A percentile compares a stretch with the other conserved stretches of the same genome.
Evolutionary conservation across 92 coral and sea anemone genomes (phyloP).

Genomic region (Ricordea florida): DNA sequence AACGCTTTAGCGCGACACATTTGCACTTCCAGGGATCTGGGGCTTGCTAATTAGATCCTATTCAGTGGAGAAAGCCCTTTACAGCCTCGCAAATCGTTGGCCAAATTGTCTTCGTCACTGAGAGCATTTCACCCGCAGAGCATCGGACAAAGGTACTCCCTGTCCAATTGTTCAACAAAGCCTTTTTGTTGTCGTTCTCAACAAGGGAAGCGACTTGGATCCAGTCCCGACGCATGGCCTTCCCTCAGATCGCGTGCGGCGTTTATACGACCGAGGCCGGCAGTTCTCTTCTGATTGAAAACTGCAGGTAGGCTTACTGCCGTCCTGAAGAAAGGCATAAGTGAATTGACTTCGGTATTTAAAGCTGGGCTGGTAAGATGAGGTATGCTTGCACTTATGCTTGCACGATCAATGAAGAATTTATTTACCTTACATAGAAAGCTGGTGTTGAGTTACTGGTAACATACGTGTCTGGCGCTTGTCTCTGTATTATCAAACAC

Average conservation of each 20-base stretch:
- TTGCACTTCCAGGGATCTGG: too few species aligned
- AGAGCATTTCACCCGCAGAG: constrained; percentile 15
- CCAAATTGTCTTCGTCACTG: not conserved
- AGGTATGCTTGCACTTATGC: too few species aligned
- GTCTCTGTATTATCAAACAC: too few species aligned
- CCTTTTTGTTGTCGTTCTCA: constrained; percentile 29
- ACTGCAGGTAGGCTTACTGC: constrained; percentile 21
- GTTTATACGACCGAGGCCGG: constrained; percentile 13
- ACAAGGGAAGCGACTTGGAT: constrained; percentile 28
- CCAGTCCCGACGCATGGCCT: constrained; percentile 57
- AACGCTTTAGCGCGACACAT: too few species aligned
- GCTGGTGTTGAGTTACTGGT: too few species aligned
- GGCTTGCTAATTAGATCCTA: too few species aligned
- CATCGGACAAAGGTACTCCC: constrained; percentile 27
- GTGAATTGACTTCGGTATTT: not conserved
- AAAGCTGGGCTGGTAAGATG: too few species aligned
- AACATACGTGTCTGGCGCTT: too few species aligned
- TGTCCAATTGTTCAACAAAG: constrained; percentile 16
- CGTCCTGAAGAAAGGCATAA: not conserved
- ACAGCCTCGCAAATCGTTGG: not conserved
- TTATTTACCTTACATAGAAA: too few species aligned
- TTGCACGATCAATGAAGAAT: too few species aligned
- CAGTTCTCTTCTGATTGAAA: constrained; percentile 15
- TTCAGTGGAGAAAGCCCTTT: too few species aligned
- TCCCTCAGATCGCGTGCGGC: not conserved